phyloP scores from a whole-genome alignment of 2,113 vertebrate species.

The Labeo catla region DNA sequence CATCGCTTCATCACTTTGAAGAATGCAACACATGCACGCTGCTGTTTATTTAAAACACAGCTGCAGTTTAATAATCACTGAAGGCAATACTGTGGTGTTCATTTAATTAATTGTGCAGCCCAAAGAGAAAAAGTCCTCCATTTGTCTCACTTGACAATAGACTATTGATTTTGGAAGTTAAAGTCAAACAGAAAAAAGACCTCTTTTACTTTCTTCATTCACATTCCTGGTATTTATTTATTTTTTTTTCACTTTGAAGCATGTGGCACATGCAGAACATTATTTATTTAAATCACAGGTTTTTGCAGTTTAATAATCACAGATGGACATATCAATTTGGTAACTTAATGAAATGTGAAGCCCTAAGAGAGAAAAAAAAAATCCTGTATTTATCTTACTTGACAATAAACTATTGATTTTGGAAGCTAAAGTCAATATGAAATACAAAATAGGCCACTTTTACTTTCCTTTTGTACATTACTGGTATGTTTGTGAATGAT shows the following conservation, averaged over 20 bases:
- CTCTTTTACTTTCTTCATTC: neutral
- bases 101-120: neutral
- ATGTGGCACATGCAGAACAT: neutral
- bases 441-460: neutral
- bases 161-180: neutral
- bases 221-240: neutral
- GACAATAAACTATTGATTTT: neutral
- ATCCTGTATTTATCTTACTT: neutral
- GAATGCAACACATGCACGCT: neutral
- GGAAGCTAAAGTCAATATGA: neutral
- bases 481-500: neutral
- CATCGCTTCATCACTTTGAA: neutral
- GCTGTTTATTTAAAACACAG: neutral
- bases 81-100: neutral
- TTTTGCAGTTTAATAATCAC: neutral
- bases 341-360: neutral
- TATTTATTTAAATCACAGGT: neutral
- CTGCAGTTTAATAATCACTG: neutral
- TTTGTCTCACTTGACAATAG: neutral
- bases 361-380: neutral
- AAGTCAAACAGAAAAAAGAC: neutral
- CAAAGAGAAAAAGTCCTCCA: neutral
- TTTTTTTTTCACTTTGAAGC: neutral
- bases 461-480: neutral
- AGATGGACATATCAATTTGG: neutral